These are phyloP conservation scores for Odocoileus hemionus DNA, from an alignment of 2,113 vertebrate genomes.

Conservation along the genomic window DNA sequence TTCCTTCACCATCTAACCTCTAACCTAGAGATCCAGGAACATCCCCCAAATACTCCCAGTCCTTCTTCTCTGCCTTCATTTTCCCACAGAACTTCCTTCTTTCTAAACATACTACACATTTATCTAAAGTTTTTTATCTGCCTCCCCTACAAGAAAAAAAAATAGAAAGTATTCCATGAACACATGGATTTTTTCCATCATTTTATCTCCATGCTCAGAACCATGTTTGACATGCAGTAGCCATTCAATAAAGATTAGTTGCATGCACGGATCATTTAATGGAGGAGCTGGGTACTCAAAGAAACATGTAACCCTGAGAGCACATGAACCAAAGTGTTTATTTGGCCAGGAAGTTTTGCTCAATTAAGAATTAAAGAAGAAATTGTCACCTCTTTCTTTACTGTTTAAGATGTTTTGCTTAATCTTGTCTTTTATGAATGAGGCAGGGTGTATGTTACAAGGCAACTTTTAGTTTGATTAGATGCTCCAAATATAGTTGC, in stretches of 20 bases:
- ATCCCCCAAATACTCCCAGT: rapidly evolving
- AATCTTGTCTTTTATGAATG: background rate
- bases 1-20: background rate
- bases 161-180: background rate
- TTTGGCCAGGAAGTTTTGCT: background rate
- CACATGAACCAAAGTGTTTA: background rate
- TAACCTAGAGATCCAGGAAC: background rate
- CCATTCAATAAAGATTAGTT: background rate
- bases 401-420: background rate
- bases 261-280: background rate
- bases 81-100: background rate
- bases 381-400: background rate
- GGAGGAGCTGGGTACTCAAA: too few relatives aligned
- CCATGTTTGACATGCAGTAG: background rate
- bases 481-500: background rate
- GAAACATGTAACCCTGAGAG: background rate
- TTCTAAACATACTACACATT: background rate
- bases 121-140: background rate
- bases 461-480: background rate
- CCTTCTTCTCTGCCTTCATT: background rate
- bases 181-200: background rate
- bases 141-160: background rate
- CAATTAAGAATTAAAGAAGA: background rate
- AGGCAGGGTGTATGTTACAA: background rate
- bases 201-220: background rate